These are phyloP conservation scores for Chloebia gouldiae DNA, from an alignment of 2,113 vertebrate genomes.

Conservation along the genomic window DNA sequence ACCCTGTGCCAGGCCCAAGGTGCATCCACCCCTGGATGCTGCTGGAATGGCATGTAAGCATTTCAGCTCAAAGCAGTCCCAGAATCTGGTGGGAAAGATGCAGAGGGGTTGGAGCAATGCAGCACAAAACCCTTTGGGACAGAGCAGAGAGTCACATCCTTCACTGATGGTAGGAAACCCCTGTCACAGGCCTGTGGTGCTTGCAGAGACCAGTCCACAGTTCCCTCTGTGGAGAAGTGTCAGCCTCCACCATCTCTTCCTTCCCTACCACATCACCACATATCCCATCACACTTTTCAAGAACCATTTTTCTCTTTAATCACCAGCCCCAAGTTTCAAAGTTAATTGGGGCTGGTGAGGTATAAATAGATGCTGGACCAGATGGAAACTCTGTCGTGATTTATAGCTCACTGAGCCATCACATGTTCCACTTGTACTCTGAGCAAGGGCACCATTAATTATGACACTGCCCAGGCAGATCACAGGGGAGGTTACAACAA, in stretches of 20 bases:
- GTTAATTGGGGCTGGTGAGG: constrained; percentile 61
- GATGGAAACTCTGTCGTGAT: constrained; percentile 63
- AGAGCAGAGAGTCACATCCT: neutral
- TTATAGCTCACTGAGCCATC: constrained; percentile 74
- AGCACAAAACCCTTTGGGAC: neutral
- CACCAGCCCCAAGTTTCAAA: constrained; percentile 48
- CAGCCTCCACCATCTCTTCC: neutral
- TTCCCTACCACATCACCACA: neutral
- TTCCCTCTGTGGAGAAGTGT: neutral
- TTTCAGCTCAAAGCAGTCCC: neutral
- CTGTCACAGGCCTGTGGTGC: neutral
- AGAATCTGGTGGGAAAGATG: neutral
- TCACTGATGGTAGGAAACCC: neutral
- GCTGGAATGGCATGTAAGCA: neutral
- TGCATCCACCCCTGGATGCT: fast-evolving
- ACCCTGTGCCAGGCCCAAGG: neutral
- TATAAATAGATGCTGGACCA: constrained; percentile 70
- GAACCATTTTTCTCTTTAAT: constrained; percentile 42
- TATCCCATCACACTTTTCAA: constrained; percentile 16
- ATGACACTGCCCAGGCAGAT: constrained; percentile 29
- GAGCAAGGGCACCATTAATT: constrained; percentile 65
- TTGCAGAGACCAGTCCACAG: neutral
- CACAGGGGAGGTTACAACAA: constrained; percentile 23
- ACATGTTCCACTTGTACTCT: constrained; percentile 56
- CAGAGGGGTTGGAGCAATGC: neutral